Conservation (phyloP, 2,888 invertebrate genomes). For the Agrochola circellaris region DNA sequence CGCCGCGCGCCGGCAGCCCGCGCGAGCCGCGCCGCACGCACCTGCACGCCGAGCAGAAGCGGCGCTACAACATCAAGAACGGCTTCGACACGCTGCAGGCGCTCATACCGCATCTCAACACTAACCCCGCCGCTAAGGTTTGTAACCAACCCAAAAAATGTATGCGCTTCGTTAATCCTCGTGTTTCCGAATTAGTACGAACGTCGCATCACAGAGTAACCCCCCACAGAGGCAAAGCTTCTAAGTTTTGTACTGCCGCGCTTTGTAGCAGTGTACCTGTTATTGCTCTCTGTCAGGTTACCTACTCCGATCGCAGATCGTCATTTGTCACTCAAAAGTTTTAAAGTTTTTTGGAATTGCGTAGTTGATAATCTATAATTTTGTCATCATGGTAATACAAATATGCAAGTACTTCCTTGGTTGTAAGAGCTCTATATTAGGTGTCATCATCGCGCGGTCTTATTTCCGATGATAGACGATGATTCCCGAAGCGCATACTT, state of each 20-base stretch:
- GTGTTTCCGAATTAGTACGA: neutral
- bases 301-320: neutral
- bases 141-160: neutral
- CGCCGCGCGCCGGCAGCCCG: conserved; percentile 76
- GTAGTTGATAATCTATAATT: neutral
- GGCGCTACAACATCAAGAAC: conserved; percentile 98
- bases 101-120: conserved; percentile 97
- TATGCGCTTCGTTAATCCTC: neutral
- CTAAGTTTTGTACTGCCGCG: neutral
- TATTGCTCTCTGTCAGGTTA: neutral
- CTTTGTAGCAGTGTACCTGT: neutral
- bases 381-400: neutral
- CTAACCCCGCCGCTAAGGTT: conserved; percentile 97
- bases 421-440: neutral
- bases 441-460: neutral
- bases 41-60: conserved; percentile 98
- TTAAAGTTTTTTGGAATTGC: neutral
- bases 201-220: neutral
- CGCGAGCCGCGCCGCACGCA: conserved; percentile 96
- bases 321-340: neutral
- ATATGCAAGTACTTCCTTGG: neutral
- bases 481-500: neutral
- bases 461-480: neutral
- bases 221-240: too few relatives aligned
- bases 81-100: conserved; percentile 98